These are phyloP conservation scores for Micrastur ruficollis DNA, from an alignment of 2,797 vertebrate genomes.

Conservation along the genomic window DNA sequence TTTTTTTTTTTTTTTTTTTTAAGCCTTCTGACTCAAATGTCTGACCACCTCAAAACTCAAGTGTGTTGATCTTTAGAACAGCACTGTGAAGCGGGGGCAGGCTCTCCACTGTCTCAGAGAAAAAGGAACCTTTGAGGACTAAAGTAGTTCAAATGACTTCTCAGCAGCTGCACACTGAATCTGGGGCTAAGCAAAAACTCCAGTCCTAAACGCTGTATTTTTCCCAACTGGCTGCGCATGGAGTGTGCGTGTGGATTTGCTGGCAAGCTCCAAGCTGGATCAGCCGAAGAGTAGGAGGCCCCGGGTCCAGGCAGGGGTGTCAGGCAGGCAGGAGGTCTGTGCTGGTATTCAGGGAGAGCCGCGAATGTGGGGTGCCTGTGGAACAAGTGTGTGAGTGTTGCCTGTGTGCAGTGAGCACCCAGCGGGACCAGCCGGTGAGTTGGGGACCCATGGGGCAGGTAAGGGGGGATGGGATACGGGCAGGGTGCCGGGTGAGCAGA, in stretches of 20 bases:
- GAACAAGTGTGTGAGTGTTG: background rate
- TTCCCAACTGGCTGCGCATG: fast-evolving
- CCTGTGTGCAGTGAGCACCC: no score
- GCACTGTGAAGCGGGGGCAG: background rate
- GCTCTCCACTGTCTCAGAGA: background rate
- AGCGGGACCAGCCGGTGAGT: no score
- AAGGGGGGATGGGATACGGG: no score
- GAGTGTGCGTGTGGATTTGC: fast-evolving
- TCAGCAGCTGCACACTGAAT: background rate
- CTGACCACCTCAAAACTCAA: background rate
- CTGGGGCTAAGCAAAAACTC: background rate
- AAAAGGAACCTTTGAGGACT: background rate
- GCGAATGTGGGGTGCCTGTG: fast-evolving
- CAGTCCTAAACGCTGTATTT: background rate
- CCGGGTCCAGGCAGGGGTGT: background rate
- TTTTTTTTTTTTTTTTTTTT: background rate
- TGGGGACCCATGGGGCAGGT: no score
- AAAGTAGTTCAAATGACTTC: background rate
- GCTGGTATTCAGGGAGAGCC: background rate
- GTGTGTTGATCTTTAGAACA: background rate
- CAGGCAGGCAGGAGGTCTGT: fast-evolving
- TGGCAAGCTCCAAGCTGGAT: background rate
- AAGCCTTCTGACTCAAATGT: background rate
- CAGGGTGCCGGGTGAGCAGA: no score
- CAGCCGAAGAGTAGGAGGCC: fast-evolving